Percentiles rank a stretch among this genome's conserved stretches.
Evolutionary conservation across 2,888 invertebrate genomes (phyloP).

Genomic region (Mythimna impura): DNA sequence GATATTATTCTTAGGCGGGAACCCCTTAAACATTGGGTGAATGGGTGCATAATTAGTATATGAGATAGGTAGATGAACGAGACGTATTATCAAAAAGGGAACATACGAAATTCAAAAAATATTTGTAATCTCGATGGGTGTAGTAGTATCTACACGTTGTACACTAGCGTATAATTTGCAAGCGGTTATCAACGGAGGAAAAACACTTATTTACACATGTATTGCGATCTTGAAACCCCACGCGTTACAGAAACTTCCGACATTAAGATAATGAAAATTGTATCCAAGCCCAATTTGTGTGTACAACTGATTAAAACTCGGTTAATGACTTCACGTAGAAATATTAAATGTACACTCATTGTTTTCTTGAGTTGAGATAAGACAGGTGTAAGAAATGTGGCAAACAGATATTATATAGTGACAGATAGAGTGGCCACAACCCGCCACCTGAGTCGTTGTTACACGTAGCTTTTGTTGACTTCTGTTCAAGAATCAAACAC

Average conservation of each 20-base stretch:
- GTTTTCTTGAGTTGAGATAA: conserved; percentile 33
- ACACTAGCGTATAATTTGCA: background rate
- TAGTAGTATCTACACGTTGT: background rate
- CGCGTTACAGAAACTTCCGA: conserved; percentile 8
- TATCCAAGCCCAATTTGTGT: conserved; percentile 4
- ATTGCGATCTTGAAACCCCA: conserved; percentile 14
- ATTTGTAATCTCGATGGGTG: background rate
- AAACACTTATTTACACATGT: conserved; percentile 15
- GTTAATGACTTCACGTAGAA: conserved; percentile 30
- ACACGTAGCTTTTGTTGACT: no score
- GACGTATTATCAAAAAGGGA: background rate
- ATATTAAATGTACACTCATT: conserved; percentile 40
- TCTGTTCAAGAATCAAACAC: no score
- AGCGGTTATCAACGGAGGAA: background rate
- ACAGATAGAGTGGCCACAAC: no score
- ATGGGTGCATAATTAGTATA: background rate
- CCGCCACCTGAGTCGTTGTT: no score
- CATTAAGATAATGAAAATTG: conserved; percentile 31
- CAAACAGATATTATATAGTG: background rate
- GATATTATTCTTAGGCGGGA: background rate
- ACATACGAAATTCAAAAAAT: background rate
- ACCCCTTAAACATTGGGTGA: background rate
- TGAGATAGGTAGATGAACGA: background rate
- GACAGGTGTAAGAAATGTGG: background rate
- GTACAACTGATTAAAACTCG: conserved; percentile 23